Evolutionary conservation across 1,140 invertebrate species (phyloP).

Genomic region (Drosophila serrata): DNA sequence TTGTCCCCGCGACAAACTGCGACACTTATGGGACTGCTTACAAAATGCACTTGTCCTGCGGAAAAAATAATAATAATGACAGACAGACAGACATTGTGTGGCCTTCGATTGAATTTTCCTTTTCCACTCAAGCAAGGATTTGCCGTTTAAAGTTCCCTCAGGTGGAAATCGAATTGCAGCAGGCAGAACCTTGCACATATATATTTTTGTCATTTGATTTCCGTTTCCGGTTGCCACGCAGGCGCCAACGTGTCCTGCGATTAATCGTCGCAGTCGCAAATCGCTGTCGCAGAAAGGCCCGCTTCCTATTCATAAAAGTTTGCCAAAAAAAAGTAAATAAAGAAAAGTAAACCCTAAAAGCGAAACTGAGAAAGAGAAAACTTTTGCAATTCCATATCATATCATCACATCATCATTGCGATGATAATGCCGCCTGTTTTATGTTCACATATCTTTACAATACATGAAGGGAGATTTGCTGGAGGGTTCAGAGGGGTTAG

Average conservation of each 20-base stretch:
- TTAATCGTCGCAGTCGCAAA: constrained; percentile 69
- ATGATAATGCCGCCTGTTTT: constrained; percentile 80
- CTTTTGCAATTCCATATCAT: constrained; percentile 82
- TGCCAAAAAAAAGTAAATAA: constrained; percentile 30
- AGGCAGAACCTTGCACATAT: constrained; percentile 10
- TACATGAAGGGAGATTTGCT: constrained; percentile 31
- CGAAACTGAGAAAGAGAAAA: constrained; percentile 55
- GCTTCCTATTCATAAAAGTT: constrained; percentile 62
- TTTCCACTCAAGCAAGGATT: not conserved
- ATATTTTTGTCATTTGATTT: constrained; percentile 46
- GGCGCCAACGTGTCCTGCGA: constrained; percentile 69
- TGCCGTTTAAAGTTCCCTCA: constrained; percentile 45
- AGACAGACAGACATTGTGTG: constrained; percentile 12
- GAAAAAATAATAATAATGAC: constrained; percentile 18
- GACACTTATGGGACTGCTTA: constrained; percentile 70
- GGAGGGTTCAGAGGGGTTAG: not conserved
- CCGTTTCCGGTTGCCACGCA: constrained; percentile 58
- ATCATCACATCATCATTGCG: constrained; percentile 82
- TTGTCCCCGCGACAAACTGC: constrained; percentile 42
- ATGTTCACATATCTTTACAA: constrained; percentile 69
- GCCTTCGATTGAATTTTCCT: constrained; percentile 8
- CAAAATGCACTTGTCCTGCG: constrained; percentile 49
- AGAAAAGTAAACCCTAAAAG: constrained; percentile 14
- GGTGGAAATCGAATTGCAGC: constrained; percentile 35
- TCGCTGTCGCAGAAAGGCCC: constrained; percentile 59